phyloP scores from a whole-genome alignment of 2,113 vertebrate species.

The Notarius lentiginosus region DNA sequence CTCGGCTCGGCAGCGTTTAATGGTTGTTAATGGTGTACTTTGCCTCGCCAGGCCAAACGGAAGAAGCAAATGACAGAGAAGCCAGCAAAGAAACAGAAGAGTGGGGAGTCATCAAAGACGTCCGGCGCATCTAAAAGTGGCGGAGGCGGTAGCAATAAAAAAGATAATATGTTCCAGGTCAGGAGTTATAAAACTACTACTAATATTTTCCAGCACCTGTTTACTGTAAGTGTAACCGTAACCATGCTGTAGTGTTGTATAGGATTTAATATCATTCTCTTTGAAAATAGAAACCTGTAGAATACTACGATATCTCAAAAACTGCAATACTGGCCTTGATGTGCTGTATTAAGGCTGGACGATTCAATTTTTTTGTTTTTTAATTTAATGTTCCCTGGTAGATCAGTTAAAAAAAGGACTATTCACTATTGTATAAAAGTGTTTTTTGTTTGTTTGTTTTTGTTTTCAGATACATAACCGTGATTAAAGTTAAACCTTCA shows the following conservation, averaged over 20 bases:
- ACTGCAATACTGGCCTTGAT: background rate
- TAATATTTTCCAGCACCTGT: background rate
- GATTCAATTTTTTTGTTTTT: background rate
- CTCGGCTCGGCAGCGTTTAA: background rate
- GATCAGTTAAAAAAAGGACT: too few species aligned
- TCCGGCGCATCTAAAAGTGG: conserved; percentile 78
- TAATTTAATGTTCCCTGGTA: too few species aligned
- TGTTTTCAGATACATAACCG: too few species aligned
- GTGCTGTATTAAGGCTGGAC: background rate
- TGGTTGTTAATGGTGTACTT: background rate
- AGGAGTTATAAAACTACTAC: background rate
- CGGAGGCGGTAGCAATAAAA: conserved; percentile 67
- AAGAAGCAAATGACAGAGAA: conserved; percentile 82
- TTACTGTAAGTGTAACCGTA: too few species aligned
- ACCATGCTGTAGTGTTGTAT: background rate
- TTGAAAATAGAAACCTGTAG: background rate
- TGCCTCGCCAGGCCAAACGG: conserved; percentile 73
- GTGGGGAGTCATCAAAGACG: conserved; percentile 82
- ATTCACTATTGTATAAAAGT: too few species aligned
- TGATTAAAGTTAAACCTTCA: too few species aligned
- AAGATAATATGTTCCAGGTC: conserved; percentile 90
- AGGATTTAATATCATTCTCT: background rate
- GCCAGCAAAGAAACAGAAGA: conserved; percentile 82
- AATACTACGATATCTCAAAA: background rate
- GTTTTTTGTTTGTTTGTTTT: too few species aligned